Percentiles rank a stretch among this genome's conserved stretches.
Conservation (phyloP, 2,797 vertebrate genomes). For the Lepus townsendii region DNA sequence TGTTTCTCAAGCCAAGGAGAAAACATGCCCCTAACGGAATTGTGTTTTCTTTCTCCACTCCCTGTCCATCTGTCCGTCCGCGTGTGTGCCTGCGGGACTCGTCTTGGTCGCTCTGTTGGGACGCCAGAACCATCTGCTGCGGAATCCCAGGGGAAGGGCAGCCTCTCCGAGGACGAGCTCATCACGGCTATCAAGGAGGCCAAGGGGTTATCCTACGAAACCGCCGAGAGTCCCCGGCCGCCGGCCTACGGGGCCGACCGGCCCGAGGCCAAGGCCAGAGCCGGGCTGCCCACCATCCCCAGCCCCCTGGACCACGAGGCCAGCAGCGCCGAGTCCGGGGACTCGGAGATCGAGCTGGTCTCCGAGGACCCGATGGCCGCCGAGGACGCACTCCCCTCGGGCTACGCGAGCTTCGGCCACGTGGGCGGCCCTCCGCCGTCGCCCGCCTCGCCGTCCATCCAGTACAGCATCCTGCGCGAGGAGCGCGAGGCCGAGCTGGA, state of each 20-base stretch:
- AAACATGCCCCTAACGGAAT: constrained; percentile 75
- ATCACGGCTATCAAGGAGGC: constrained; percentile 89
- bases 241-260: constrained; percentile 77
- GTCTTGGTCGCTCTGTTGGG: constrained; percentile 62
- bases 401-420: constrained; percentile 93
- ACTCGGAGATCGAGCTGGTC: constrained; percentile 98
- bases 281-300: constrained; percentile 69
- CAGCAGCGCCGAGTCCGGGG: constrained; percentile 97
- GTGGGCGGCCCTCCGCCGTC: constrained; percentile 90
- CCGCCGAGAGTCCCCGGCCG: constrained; percentile 70
- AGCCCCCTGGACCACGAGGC: constrained; percentile 90
- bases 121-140: constrained; percentile 93
- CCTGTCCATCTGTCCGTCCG: constrained; percentile 77
- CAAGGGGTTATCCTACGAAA: constrained; percentile 87
- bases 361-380: constrained; percentile 93
- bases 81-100: constrained; percentile 60
- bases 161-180: constrained; percentile 91
- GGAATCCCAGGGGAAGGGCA: constrained; percentile 92
- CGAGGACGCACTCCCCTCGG: constrained; percentile 88
- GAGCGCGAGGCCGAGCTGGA: constrained; percentile 98
- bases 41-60: constrained; percentile 78
- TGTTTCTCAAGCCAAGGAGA: constrained; percentile 73
- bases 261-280: constrained; percentile 76
- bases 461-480: constrained; percentile 98
- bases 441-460: constrained; percentile 91